These are phyloP conservation scores for Ceratoteleas bidentatus DNA, from an alignment of 1,140 invertebrate genomes.

Conservation along the genomic window DNA sequence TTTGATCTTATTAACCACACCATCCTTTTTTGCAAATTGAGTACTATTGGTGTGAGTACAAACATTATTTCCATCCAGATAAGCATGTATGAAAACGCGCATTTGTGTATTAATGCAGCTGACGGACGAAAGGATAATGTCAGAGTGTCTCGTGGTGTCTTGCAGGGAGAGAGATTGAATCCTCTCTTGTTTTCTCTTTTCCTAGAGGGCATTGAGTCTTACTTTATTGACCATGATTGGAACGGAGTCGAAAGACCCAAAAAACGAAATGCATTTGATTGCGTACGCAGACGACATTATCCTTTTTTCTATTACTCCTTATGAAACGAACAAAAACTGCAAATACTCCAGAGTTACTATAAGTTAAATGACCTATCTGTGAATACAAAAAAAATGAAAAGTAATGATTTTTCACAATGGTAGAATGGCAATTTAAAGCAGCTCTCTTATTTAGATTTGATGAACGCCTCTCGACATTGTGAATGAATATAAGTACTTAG, in stretches of 20 bases:
- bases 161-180: constrained; percentile 6
- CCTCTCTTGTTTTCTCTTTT: constrained; percentile 9
- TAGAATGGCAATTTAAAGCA: not conserved
- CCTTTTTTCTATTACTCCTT: not conserved
- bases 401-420: constrained; percentile 13
- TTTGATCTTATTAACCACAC: constrained; percentile 6
- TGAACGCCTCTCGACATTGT: constrained; percentile 5
- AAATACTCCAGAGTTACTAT: constrained; percentile 5
- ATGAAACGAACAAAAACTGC: constrained; percentile 14
- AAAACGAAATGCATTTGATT: not conserved
- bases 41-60: not conserved
- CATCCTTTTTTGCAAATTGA: constrained; percentile 4
- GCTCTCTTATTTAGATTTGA: constrained; percentile 3
- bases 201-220: not conserved
- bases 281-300: constrained; percentile 6
- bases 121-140: not conserved
- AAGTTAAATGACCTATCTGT: constrained; percentile 1
- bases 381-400: constrained; percentile 3
- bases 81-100: constrained; percentile 1
- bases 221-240: constrained; percentile 1
- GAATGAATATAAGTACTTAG: constrained; percentile 9
- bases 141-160: not conserved
- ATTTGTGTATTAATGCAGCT: not conserved
- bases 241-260: not conserved
- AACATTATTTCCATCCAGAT: constrained; percentile 6